A percentile compares a stretch with the other conserved stretches of the same genome.
These are phyloP conservation scores for Lanistes nyassanus DNA, from an alignment of 1,140 invertebrate species.

Conservation along the genomic window DNA sequence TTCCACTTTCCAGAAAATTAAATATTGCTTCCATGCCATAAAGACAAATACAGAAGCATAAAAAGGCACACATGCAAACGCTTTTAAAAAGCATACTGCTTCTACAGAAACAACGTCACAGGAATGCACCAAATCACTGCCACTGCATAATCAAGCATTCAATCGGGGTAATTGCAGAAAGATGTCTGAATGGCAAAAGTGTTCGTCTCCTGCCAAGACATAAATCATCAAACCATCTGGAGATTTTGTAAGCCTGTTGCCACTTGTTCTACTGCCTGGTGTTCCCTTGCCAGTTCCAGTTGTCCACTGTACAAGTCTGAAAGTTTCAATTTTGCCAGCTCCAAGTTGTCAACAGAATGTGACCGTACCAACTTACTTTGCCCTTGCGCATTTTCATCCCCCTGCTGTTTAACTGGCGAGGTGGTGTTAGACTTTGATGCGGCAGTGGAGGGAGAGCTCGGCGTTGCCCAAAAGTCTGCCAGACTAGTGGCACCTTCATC, in stretches of 20 bases:
- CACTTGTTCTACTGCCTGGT: slow-evolving; percentile 49
- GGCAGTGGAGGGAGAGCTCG: background rate
- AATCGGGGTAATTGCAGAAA: too few species aligned
- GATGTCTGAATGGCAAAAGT: too few species aligned
- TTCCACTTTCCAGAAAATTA: too few species aligned
- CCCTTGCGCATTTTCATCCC: slow-evolving; percentile 24
- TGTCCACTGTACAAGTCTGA: slow-evolving; percentile 37
- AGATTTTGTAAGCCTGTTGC: slow-evolving; percentile 51
- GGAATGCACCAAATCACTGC: too few species aligned
- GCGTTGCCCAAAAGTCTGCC: slow-evolving; percentile 6
- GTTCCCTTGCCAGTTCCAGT: slow-evolving; percentile 29
- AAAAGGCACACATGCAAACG: background rate
- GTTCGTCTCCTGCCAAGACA: too few species aligned
- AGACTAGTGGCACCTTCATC: slow-evolving; percentile 25
- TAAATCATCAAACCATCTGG: slow-evolving; percentile 36
- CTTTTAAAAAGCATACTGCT: background rate
- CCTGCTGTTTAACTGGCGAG: slow-evolving; percentile 47
- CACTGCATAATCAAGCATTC: too few species aligned
- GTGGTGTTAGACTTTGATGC: slow-evolving; percentile 52
- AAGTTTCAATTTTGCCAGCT: slow-evolving; percentile 47
- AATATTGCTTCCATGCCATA: background rate
- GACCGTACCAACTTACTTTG: slow-evolving; percentile 35
- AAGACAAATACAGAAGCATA: background rate
- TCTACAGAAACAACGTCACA: too few species aligned
- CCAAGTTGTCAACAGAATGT: slow-evolving; percentile 58